Conservation (phyloP, 2,113 vertebrate genomes). For the Parus major region DNA sequence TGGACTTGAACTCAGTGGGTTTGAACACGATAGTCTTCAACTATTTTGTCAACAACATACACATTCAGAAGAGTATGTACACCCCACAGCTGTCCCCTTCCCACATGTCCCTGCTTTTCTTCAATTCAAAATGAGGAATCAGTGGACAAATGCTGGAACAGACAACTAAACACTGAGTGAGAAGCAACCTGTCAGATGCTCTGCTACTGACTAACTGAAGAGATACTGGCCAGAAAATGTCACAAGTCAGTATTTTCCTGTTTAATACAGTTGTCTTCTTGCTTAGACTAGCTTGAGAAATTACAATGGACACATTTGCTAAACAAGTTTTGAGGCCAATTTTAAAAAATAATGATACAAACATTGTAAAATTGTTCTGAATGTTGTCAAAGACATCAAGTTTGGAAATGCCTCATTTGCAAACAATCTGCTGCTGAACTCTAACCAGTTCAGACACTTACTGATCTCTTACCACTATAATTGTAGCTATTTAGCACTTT, state of each 20-base stretch:
- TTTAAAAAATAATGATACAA: not conserved
- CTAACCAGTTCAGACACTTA: slow-evolving; percentile 35
- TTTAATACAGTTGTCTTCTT: not conserved
- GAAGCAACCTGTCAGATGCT: not conserved
- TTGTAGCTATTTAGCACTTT: slow-evolving; percentile 41
- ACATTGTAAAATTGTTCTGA: slow-evolving; percentile 17
- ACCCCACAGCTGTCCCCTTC: not conserved
- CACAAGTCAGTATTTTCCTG: not conserved
- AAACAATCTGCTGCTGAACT: slow-evolving; percentile 60
- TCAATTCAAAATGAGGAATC: not conserved
- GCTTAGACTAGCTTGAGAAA: not conserved
- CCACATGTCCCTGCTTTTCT: not conserved
- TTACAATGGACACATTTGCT: not conserved
- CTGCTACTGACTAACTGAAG: not conserved
- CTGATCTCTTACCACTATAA: slow-evolving; percentile 31
- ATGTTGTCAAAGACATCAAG: slow-evolving; percentile 11
- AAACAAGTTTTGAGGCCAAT: not conserved
- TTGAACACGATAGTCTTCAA: not conserved
- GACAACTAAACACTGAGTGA: not conserved
- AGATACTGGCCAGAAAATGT: not conserved
- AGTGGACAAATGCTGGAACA: not conserved
- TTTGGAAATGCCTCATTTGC: not conserved
- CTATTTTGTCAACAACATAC: not conserved
- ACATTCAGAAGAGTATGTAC: not conserved
- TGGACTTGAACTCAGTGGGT: not conserved